A percentile compares a stretch with the other conserved stretches of the same genome.
Conservation (phyloP, 2,113 vertebrate species). For the Trematomus loennbergii region DNA sequence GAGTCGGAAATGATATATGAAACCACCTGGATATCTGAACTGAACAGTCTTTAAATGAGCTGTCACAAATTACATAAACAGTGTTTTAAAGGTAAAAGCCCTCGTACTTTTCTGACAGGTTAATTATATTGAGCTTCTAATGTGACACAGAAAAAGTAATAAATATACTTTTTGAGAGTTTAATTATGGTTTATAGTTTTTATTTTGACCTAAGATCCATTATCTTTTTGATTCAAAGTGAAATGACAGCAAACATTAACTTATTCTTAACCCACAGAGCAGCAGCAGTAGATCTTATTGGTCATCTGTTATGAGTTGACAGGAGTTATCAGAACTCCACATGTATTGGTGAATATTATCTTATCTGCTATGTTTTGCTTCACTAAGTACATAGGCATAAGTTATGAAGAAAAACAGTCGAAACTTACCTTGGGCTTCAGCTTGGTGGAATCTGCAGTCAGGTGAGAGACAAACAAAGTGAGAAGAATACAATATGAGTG, state of each 20-base stretch:
- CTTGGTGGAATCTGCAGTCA: conserved; percentile 89
- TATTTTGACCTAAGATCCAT: not conserved
- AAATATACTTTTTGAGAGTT: not conserved
- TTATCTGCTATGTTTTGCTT: conserved; percentile 4
- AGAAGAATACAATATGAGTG: conserved; percentile 70
- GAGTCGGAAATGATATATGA: not conserved
- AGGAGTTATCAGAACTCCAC: conserved; percentile 5
- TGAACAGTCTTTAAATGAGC: not conserved
- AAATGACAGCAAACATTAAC: not conserved
- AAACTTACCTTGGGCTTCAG: conserved; percentile 88
- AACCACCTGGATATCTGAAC: not conserved
- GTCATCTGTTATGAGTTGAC: not conserved
- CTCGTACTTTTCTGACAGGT: not conserved
- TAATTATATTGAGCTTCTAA: not conserved
- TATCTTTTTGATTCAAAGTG: no score
- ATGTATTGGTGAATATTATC: not conserved
- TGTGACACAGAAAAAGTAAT: not conserved
- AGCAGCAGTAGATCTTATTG: not conserved
- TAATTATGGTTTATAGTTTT: not conserved
- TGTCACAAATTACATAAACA: not conserved
- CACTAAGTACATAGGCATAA: conserved; percentile 36
- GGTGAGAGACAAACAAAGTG: conserved; percentile 88
- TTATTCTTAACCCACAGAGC: not conserved
- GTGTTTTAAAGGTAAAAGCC: not conserved
- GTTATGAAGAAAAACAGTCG: conserved; percentile 45